Conservation (phyloP, 2,888 invertebrate species). For the Phragmatobia fuliginosa region DNA sequence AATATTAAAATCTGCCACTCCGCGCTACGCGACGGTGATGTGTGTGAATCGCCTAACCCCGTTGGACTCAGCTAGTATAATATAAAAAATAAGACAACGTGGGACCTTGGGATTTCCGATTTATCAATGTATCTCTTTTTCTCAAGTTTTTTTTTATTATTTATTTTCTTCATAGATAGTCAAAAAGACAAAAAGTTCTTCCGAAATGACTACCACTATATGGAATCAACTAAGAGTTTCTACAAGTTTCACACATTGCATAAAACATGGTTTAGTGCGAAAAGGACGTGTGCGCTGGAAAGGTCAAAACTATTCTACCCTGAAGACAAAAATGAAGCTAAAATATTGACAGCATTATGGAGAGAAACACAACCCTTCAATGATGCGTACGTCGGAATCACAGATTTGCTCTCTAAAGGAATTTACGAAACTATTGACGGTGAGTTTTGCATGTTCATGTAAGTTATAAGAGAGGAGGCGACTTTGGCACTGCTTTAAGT, state of each 20-base stretch:
- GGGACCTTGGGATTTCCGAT: background rate
- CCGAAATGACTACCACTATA: slow-evolving; percentile 69
- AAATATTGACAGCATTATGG: slow-evolving; percentile 54
- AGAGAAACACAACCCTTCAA: slow-evolving; percentile 49
- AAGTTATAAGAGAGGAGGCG: background rate
- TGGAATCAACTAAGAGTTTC: slow-evolving; percentile 61
- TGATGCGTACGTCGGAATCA: slow-evolving; percentile 62
- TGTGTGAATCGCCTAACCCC: too few relatives aligned
- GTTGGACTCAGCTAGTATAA: too few relatives aligned
- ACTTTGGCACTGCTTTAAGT: too few relatives aligned
- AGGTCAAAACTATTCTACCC: slow-evolving; percentile 71
- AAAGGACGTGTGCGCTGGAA: slow-evolving; percentile 63
- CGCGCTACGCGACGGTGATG: too few relatives aligned
- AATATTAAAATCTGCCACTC: too few relatives aligned
- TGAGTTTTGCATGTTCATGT: slow-evolving; percentile 25
- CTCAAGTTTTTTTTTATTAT: background rate
- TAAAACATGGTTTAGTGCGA: slow-evolving; percentile 66
- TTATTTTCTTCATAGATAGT: slow-evolving; percentile 57
- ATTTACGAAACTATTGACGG: slow-evolving; percentile 65
- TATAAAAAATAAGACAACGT: too few relatives aligned
- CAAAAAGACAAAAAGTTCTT: slow-evolving; percentile 65
- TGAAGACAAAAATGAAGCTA: slow-evolving; percentile 61
- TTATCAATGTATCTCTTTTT: background rate
- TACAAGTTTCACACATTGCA: slow-evolving; percentile 72
- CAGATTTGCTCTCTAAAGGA: slow-evolving; percentile 61